Evolutionary conservation across 2,888 invertebrate genomes (phyloP).

Genomic region (Drosophila flavopinicola): DNA sequence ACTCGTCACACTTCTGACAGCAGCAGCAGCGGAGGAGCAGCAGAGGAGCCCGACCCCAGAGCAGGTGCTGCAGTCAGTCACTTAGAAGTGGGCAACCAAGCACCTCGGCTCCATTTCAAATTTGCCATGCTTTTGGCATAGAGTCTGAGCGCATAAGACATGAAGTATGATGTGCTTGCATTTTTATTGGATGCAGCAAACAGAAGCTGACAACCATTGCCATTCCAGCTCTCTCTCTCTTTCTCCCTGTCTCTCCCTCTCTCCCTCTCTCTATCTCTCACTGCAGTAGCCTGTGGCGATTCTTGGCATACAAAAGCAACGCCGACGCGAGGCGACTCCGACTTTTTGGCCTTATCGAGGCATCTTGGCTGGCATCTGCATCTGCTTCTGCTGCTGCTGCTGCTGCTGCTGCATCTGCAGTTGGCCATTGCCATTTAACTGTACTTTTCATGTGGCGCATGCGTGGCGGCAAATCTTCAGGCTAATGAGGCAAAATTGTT

Average conservation of each 20-base stretch:
- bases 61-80: slow-evolving; percentile 56
- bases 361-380: slow-evolving; percentile 35
- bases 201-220: slow-evolving; percentile 42
- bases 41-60: slow-evolving; percentile 14
- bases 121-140: slow-evolving; percentile 57
- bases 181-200: slow-evolving; percentile 44
- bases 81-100: slow-evolving; percentile 20
- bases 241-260: not conserved
- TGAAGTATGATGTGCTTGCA: slow-evolving; percentile 30
- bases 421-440: slow-evolving; percentile 54
- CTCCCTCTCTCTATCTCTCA: not conserved
- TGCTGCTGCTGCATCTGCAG: slow-evolving; percentile 12
- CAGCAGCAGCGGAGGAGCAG: slow-evolving; percentile 1
- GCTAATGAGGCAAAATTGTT: slow-evolving; percentile 58
- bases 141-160: slow-evolving; percentile 2
- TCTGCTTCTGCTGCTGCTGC: slow-evolving; percentile 3
- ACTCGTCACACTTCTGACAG: slow-evolving; percentile 36
- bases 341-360: slow-evolving; percentile 33
- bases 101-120: slow-evolving; percentile 40
- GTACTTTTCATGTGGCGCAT: slow-evolving; percentile 59
- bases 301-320: slow-evolving; percentile 27
- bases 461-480: slow-evolving; percentile 46
- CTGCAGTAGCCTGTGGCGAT: slow-evolving; percentile 15
- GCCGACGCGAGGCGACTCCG: slow-evolving; percentile 16
- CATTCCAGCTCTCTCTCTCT: not conserved